Evolutionary conservation across 2,797 vertebrate species (phyloP).

Genomic region (Buphagus erythrorhynchus): DNA sequence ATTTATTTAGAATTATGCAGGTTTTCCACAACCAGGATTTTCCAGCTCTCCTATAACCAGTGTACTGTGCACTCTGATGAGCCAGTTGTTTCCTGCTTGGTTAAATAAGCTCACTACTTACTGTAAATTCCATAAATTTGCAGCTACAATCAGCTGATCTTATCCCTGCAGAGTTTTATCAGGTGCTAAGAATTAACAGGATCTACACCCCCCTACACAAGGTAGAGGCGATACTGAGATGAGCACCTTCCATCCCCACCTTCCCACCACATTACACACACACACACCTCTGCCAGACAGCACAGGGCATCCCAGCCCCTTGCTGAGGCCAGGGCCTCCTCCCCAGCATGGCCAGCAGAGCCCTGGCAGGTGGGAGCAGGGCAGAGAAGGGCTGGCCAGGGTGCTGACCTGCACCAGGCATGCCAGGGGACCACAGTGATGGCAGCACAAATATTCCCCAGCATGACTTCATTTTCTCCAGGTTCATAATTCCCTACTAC

Average conservation of each 20-base stretch:
- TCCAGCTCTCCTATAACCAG: not conserved
- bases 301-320: not conserved
- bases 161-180: not conserved
- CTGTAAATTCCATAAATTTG: not conserved
- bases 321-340: not conserved
- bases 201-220: rapidly evolving
- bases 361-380: not conserved
- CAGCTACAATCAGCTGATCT: not conserved
- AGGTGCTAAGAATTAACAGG: not conserved
- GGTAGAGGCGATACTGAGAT: not conserved
- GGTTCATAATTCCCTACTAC: not conserved
- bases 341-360: not conserved
- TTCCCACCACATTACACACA: not conserved
- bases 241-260: not conserved
- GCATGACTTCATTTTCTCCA: not conserved
- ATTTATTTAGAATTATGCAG: not conserved
- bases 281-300: not conserved
- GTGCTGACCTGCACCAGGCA: not conserved
- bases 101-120: not conserved
- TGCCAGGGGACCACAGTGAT: not conserved
- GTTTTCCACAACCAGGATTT: slow-evolving; percentile 4
- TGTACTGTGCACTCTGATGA: not conserved
- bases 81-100: not conserved
- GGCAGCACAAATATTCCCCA: not conserved
- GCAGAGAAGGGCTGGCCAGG: not conserved